Conservation (phyloP, 2,888 invertebrate species). For the Cotesia congregata region DNA sequence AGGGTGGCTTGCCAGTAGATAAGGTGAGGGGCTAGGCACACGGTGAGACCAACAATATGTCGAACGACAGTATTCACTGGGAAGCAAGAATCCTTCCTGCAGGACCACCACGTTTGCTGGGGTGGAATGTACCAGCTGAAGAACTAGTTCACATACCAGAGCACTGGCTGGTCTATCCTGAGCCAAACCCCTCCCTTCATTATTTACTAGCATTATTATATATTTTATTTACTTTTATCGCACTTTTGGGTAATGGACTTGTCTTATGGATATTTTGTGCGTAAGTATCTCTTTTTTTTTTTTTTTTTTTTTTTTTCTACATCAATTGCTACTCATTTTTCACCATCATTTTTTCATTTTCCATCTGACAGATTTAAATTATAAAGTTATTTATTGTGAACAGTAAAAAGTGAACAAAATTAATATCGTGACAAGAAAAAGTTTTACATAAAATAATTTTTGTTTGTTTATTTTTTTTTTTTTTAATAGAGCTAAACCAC, state of each 20-base stretch:
- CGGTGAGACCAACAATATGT: constrained; percentile 57
- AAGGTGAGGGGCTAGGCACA: constrained; percentile 63
- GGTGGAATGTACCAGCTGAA: constrained; percentile 83
- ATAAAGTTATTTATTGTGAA: not conserved
- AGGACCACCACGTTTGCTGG: constrained; percentile 73
- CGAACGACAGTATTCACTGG: constrained; percentile 62
- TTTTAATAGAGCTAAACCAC: constrained; percentile 76
- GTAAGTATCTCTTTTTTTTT: constrained; percentile 72
- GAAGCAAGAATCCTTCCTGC: constrained; percentile 64
- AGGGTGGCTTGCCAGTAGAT: constrained; percentile 28
- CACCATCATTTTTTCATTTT: too few species aligned
- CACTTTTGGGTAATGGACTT: constrained; percentile 85
- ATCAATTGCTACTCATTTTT: too few species aligned
- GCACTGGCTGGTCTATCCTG: constrained; percentile 85
- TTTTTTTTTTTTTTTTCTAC: too few species aligned
- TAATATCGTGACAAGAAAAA: not conserved
- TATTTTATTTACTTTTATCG: constrained; percentile 80
- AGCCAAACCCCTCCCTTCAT: constrained; percentile 86
- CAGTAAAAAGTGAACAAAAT: not conserved
- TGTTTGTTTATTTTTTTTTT: constrained; percentile 21
- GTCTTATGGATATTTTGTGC: constrained; percentile 88
- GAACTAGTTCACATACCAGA: constrained; percentile 79
- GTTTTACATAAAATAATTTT: not conserved
- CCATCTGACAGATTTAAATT: not conserved
- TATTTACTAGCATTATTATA: constrained; percentile 85